These are phyloP conservation scores for Panthera leo DNA, from an alignment of 2,113 vertebrate species.

Conservation along the genomic window DNA sequence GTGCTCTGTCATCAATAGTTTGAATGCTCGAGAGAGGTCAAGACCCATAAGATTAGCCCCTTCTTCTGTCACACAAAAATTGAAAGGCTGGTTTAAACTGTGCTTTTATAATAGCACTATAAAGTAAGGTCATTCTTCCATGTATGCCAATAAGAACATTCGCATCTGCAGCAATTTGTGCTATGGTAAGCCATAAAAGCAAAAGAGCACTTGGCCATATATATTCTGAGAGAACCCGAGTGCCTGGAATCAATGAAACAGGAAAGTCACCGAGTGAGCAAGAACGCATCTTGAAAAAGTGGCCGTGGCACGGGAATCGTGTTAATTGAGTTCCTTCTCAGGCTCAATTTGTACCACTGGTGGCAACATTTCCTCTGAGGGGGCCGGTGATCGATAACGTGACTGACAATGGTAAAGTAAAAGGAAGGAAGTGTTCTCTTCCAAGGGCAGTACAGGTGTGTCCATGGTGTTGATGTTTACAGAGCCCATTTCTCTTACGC, in stretches of 20 bases:
- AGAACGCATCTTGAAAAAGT: constrained; percentile 51
- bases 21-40: constrained; percentile 77
- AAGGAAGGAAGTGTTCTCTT: neutral
- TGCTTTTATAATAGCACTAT: constrained; percentile 74
- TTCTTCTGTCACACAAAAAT: constrained; percentile 77
- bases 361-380: constrained; percentile 34
- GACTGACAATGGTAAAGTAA: neutral
- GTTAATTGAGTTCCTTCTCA: constrained; percentile 63
- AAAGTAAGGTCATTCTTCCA: constrained; percentile 77
- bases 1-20: constrained; percentile 75
- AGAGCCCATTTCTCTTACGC: neutral
- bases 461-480: neutral
- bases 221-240: constrained; percentile 59
- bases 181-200: constrained; percentile 70
- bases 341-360: constrained; percentile 52
- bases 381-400: neutral
- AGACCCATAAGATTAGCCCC: constrained; percentile 76
- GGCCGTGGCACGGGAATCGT: neutral
- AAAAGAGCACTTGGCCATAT: constrained; percentile 56
- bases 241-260: constrained; percentile 63
- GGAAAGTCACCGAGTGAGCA: constrained; percentile 58
- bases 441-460: neutral
- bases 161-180: constrained; percentile 72
- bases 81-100: constrained; percentile 77
- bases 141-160: constrained; percentile 76